Conservation (phyloP, 2,113 vertebrate species). For the Solenodon paradoxus region DNA sequence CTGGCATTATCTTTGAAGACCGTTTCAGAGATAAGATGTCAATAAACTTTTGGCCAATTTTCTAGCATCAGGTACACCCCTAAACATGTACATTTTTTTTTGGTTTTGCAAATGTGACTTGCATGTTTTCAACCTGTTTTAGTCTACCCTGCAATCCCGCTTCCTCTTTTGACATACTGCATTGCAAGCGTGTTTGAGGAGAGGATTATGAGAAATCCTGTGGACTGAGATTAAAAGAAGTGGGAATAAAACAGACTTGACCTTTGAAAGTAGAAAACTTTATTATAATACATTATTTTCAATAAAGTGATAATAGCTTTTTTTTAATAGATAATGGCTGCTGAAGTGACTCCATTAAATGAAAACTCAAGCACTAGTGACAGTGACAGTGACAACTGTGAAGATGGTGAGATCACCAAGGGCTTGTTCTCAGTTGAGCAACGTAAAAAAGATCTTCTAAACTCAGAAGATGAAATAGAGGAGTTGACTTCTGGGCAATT, state of each 20-base stretch:
- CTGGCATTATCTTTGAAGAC: neutral
- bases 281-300: neutral
- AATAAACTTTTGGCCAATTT: too few species aligned
- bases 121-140: neutral
- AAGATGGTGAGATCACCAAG: fast-evolving
- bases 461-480: neutral
- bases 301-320: neutral
- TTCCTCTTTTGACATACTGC: neutral
- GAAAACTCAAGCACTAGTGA: neutral
- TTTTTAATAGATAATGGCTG: conserved; percentile 65
- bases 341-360: neutral
- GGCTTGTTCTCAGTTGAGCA: conserved; percentile 16
- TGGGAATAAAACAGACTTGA: neutral
- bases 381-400: neutral
- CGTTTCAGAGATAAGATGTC: neutral
- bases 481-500: neutral
- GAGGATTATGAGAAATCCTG: neutral
- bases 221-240: too few species aligned
- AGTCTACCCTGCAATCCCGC: neutral
- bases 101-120: neutral
- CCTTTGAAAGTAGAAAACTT: neutral
- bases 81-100: neutral
- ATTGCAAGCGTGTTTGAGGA: neutral
- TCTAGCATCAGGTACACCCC: neutral
- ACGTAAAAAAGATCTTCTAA: neutral